Evolutionary conservation across 2,888 invertebrate genomes (phyloP), one percentile per base, ranked within the genome.

Genomic region (Cerastis leucographa): DNA sequence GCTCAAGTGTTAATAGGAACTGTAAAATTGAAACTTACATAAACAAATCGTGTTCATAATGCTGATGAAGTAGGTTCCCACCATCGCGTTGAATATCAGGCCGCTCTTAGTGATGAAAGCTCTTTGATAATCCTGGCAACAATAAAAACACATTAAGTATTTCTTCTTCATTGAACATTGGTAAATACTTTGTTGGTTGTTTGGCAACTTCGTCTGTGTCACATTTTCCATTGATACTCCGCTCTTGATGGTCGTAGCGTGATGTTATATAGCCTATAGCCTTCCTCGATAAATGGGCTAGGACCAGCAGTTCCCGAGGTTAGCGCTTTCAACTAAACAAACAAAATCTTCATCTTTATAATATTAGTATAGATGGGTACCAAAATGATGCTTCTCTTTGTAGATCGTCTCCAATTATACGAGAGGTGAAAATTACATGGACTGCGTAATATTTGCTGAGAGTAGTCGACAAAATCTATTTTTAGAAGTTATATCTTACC

Each of bases 41-140:
- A 98, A 96, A 84, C 97, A 96, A 64, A 98, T 97, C 0, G 98
- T 97, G 85, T 97, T 97, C 91, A 97, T 96, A 75, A 98, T 97
- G 79, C 98, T 97, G 78, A 98, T 95, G 89, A 98, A 97, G 90
- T 98, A 98, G 5, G 97, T 97, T 3, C 97, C 97, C 40, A 97
- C 97, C 90, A 98, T 95, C 59, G 97, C 97, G 90, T 97, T 98
- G 87, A 98, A 97, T 87, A 98, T 96, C 5, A 98, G 94, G 12
- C 98, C 98, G 88, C 97, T 98, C 89, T 97, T 97, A 0, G 98
- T 97, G 68, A 98, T 97, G 86, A 98, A 98, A 0, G 98, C 97
- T 85, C 98, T 97, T 91, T 98, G 98, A 89, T 97, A 97, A 86
- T 97, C 96, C 97, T 97, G 91, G 22, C 91, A 93, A 89, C 17